These are phyloP conservation scores for Eulemur rubriventer DNA, from an alignment of 2,797 vertebrate species.

Conservation along the genomic window DNA sequence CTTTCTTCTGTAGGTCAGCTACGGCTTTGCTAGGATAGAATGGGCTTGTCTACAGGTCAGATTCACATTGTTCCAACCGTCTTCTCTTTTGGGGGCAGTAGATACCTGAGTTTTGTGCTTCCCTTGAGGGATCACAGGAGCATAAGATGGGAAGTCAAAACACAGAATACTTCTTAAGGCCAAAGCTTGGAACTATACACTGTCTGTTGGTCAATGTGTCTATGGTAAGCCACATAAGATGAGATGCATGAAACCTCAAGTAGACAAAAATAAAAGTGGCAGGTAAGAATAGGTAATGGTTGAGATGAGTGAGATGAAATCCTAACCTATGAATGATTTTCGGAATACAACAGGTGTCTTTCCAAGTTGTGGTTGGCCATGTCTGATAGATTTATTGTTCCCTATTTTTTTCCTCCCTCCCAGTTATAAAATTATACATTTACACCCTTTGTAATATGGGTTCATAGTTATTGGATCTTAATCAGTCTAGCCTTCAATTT, in stretches of 20 bases:
- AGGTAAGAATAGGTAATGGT: background rate
- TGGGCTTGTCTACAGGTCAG: background rate
- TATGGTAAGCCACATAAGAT: background rate
- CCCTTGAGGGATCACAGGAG: background rate
- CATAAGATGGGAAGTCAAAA: background rate
- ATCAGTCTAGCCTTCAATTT: background rate
- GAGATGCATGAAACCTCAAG: background rate
- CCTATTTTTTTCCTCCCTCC: background rate
- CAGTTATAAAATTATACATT: background rate
- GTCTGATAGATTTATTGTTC: background rate
- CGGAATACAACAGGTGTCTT: background rate
- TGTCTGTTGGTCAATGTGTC: background rate
- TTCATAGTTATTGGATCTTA: background rate
- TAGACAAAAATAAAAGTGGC: background rate
- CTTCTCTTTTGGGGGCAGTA: background rate
- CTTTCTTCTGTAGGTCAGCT: background rate
- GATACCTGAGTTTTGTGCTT: background rate
- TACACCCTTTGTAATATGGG: background rate
- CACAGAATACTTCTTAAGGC: background rate
- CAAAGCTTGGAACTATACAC: background rate
- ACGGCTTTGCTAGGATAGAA: background rate
- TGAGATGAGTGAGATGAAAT: background rate
- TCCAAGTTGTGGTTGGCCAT: background rate
- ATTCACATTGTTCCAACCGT: background rate
- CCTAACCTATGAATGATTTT: background rate